A percentile compares a stretch with the other conserved stretches of the same genome.
Conservation (phyloP, 2,797 vertebrate genomes). For the Chiroxiphia lanceolata region DNA sequence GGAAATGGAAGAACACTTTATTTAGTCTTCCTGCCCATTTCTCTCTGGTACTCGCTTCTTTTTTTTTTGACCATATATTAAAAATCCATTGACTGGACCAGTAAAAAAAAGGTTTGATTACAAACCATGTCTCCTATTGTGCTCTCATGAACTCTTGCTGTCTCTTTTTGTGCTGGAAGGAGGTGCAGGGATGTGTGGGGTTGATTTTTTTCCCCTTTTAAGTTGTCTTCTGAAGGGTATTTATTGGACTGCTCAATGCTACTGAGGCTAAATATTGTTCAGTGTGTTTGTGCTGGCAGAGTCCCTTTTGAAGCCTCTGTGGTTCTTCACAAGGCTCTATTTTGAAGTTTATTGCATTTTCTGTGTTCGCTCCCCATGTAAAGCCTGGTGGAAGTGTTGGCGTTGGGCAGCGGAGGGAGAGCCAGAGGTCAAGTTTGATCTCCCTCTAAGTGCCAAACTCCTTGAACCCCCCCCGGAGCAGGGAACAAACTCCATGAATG, state of each 20-base stretch:
- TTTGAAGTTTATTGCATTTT: slow-evolving; percentile 9
- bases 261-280: not conserved
- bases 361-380: not conserved
- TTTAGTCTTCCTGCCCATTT: rapidly evolving
- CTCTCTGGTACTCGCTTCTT: not conserved
- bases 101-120: not conserved
- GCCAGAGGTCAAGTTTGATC: slow-evolving; percentile 26
- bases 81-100: not conserved
- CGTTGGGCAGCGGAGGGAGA: not conserved
- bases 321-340: not conserved
- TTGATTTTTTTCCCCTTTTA: not conserved
- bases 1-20: not conserved
- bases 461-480: not conserved
- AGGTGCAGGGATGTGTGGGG: not conserved
- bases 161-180: not conserved
- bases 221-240: not conserved
- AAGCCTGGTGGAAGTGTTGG: not conserved
- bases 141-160: not conserved
- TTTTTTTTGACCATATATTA: not conserved
- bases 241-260: not conserved
- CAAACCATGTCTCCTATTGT: not conserved
- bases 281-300: not conserved
- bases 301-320: not conserved
- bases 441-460: not conserved
- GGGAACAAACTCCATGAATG: not conserved